A percentile compares a stretch with the other conserved stretches of the same genome.
These are phyloP conservation scores for Vulpes lagopus DNA, from an alignment of 2,113 vertebrate species.

Conservation along the genomic window DNA sequence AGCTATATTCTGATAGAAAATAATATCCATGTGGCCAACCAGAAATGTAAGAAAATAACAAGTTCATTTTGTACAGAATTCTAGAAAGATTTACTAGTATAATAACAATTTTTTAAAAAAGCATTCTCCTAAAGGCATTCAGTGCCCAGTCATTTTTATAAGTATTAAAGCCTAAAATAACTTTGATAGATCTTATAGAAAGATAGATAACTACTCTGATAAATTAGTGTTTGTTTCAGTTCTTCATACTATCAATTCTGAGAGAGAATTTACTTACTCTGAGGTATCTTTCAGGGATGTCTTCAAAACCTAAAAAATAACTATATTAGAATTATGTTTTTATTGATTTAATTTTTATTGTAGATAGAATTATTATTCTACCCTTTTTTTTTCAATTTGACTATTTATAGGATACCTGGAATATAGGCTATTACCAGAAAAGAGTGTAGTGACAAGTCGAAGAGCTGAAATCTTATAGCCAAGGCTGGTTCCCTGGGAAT, in stretches of 20 bases:
- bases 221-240: not conserved
- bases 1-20: not conserved
- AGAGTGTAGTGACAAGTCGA: not conserved
- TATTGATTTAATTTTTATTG: not conserved
- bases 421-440: not conserved
- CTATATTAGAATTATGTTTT: not conserved
- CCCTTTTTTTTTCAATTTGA: not conserved
- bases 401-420: not conserved
- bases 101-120: not conserved
- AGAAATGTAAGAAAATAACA: not conserved
- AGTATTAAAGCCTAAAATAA: not conserved
- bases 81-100: not conserved
- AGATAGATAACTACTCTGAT: not conserved
- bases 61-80: not conserved
- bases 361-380: not conserved
- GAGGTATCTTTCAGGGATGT: not conserved
- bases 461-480: not conserved
- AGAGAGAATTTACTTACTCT: not conserved
- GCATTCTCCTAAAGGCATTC: not conserved
- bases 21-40: not conserved
- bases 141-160: not conserved
- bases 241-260: not conserved
- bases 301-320: not conserved
- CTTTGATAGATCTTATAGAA: not conserved
- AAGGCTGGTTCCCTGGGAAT: not conserved